Evolutionary conservation across 2,888 invertebrate genomes (phyloP).

Genomic region (Callimorpha dominula): DNA sequence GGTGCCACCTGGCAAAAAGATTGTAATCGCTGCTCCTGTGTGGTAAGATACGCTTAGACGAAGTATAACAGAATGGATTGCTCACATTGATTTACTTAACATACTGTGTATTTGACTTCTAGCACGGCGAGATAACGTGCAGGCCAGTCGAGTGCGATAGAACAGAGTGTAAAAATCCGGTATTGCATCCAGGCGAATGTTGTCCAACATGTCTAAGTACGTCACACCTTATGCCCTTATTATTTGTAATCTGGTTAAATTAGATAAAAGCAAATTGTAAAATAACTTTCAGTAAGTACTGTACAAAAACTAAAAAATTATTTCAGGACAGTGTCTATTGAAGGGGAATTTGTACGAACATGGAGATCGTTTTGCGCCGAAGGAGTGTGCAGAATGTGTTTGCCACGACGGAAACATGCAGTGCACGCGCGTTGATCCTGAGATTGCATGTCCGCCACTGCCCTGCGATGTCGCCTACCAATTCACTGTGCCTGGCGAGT

Average conservation of each 20-base stretch:
- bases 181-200: constrained; percentile 92
- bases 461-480: constrained; percentile 92
- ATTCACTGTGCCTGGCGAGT: constrained; percentile 93
- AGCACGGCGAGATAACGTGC: constrained; percentile 95
- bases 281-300: no score
- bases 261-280: no score
- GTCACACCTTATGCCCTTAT: constrained; percentile 57
- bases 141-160: constrained; percentile 93
- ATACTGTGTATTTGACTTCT: constrained; percentile 55
- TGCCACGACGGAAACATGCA: constrained; percentile 94
- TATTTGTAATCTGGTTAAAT: background rate
- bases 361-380: constrained; percentile 90
- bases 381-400: constrained; percentile 93
- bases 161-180: constrained; percentile 93
- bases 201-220: constrained; percentile 95
- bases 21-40: constrained; percentile 96
- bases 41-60: constrained; percentile 84
- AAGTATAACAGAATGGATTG: background rate
- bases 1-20: constrained; percentile 94
- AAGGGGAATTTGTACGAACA: constrained; percentile 92
- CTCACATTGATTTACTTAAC: background rate
- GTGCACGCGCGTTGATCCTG: constrained; percentile 91
- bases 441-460: constrained; percentile 91
- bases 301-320: background rate
- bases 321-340: constrained; percentile 90